phyloP scores from a whole-genome alignment of 1,140 invertebrate species.

The Macrobrachium nipponense region DNA sequence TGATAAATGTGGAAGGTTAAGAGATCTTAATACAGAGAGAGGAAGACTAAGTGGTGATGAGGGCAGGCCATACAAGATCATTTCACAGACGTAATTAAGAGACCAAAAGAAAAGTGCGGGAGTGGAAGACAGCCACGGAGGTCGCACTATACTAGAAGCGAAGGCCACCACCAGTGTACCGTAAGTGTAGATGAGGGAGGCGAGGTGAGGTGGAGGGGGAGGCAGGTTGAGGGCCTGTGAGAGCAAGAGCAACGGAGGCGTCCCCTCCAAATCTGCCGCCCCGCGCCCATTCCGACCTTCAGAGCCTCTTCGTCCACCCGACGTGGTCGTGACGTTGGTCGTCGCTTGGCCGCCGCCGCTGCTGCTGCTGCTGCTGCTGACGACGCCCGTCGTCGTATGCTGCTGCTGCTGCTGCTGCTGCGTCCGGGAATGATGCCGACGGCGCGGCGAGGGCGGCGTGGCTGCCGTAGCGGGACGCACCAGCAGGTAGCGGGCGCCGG shows the following conservation, averaged over 20 bases:
- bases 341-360: no score
- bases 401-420: background rate
- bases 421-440: slow-evolving; percentile 32
- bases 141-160: no score
- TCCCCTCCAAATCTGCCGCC: slow-evolving; percentile 55
- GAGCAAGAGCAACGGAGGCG: slow-evolving; percentile 54
- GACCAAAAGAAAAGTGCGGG: no score
- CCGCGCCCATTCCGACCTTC: slow-evolving; percentile 30
- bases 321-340: no score
- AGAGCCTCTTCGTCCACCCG: slow-evolving; percentile 17
- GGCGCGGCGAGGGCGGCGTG: slow-evolving; percentile 49
- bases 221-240: slow-evolving; percentile 59
- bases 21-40: background rate
- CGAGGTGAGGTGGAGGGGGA: slow-evolving; percentile 55
- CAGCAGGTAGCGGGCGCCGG: slow-evolving; percentile 44
- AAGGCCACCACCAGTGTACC: slow-evolving; percentile 14
- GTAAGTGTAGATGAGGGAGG: slow-evolving; percentile 60
- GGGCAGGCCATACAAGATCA: no score
- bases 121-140: no score
- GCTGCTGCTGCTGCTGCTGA: no score
- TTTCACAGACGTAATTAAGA: no score
- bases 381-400: background rate
- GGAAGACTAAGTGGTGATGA: no score
- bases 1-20: slow-evolving; percentile 2
- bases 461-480: slow-evolving; percentile 50